Percentiles rank a stretch among this genome's conserved stretches.
Evolutionary conservation across 2,888 invertebrate genomes (phyloP).

Genomic region (Aspidapion aeneum): DNA sequence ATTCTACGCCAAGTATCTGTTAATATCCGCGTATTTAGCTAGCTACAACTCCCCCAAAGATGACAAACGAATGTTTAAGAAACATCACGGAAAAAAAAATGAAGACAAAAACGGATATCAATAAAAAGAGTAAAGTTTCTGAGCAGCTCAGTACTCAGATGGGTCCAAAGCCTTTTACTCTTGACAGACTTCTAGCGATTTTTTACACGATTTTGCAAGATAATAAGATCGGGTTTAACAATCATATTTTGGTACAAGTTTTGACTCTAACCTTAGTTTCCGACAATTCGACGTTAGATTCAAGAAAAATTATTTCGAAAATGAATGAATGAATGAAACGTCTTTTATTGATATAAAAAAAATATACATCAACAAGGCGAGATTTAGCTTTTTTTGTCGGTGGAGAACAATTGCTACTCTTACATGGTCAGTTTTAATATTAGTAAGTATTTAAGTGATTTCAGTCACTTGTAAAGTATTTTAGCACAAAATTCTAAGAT

Average conservation of each 20-base stretch:
- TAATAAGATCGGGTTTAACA: conserved; percentile 80
- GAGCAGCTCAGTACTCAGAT: conserved; percentile 64
- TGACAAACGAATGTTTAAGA: conserved; percentile 83
- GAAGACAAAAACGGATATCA: conserved; percentile 60
- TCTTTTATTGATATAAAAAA: too few species aligned
- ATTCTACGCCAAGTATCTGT: conserved; percentile 83
- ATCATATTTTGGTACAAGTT: conserved; percentile 83
- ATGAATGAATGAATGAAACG: too few species aligned
- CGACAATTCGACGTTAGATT: conserved; percentile 71
- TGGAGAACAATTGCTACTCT: too few species aligned
- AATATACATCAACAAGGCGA: too few species aligned
- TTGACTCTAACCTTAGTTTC: conserved; percentile 70
- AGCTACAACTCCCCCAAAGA: conserved; percentile 89
- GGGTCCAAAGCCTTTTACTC: conserved; percentile 67
- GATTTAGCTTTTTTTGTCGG: too few species aligned
- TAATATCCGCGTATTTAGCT: conserved; percentile 89
- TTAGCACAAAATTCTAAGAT: too few species aligned
- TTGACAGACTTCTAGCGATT: conserved; percentile 39
- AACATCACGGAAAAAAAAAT: conserved; percentile 69
- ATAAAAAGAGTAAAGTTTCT: conserved; percentile 56
- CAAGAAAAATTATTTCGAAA: too few species aligned
- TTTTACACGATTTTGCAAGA: conserved; percentile 66
- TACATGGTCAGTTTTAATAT: conserved; percentile 74
- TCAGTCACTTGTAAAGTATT: conserved; percentile 48
- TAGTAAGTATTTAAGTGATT: conserved; percentile 72